Evolutionary conservation across 2,113 vertebrate genomes (phyloP), one percentile per base, ranked within the genome.

Genomic region (Lontra canadensis): DNA sequence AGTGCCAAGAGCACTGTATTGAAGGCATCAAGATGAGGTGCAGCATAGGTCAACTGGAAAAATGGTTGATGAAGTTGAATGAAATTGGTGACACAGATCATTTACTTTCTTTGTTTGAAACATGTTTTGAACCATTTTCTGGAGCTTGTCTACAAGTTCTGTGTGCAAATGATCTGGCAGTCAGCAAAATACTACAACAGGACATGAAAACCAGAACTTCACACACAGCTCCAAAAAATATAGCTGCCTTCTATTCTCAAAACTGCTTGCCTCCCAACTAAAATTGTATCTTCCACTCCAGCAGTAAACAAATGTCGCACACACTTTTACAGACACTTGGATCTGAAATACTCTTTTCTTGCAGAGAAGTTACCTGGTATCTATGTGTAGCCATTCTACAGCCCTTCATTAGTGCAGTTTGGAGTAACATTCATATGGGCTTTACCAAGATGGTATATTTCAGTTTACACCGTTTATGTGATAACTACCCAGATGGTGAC

Each of bases 391-490:
- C 99, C 99, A 26, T 99, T 99, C 0, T 99, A 99, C 98, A 99
- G 99, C 94, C 99, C 99, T 20, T 99, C 99, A 34, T 98, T 99
- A 93, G 99, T 99, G 99, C 99, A 99, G 99, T 99, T 99, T 98
- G 99, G 99, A 39, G 99, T 99, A 86, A 99, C 99, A 98, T 99
- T 99, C 98, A 99, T 99, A 97, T 98, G 99, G 99, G 92, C 98
- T 99, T 82, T 99, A 99, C 98, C 99, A 99, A 98, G 99, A 99
- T 76, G 99, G 99, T 8, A 99, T 99, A 93, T 99, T 99, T 98
- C 99, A 99, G 97, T 99, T 99, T 98, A 31, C 31, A 59, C 6
- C 7, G 20, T 98, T 99, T 99, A 98, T 99, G 99, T 97, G 99
- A 99, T 98, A 99, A 99, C 98, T 99, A 99, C 96, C 99, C 99